These are phyloP conservation scores for Tetramorium bicarinatum DNA, from an alignment of 2,888 invertebrate genomes.

Conservation along the genomic window DNA sequence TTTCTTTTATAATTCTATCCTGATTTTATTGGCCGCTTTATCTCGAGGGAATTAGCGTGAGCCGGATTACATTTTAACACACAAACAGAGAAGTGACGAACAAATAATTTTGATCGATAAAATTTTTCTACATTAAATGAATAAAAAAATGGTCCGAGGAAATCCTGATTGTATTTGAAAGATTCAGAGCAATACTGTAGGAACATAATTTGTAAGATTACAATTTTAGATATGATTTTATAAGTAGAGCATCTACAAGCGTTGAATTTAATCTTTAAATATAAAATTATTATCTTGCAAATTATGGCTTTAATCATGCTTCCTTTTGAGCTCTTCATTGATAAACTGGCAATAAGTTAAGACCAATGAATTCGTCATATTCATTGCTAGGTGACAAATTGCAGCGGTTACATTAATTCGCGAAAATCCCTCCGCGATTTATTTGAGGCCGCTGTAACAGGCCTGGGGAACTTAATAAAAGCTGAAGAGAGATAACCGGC, in stretches of 20 bases:
- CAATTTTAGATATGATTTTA: slow-evolving; percentile 26
- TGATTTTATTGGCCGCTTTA: slow-evolving; percentile 63
- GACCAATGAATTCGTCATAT: background rate
- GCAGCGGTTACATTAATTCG: slow-evolving; percentile 34
- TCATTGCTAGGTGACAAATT: slow-evolving; percentile 4
- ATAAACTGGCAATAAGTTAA: slow-evolving; percentile 1
- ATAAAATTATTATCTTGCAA: slow-evolving; percentile 20
- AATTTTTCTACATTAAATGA: background rate
- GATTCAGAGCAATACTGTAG: background rate
- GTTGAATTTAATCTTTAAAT: slow-evolving; percentile 32
- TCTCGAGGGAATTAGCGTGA: slow-evolving; percentile 65
- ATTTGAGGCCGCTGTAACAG: slow-evolving; percentile 51
- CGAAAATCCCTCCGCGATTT: slow-evolving; percentile 32
- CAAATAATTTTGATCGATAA: slow-evolving; percentile 4
- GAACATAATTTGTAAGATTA: slow-evolving; percentile 35
- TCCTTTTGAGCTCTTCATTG: background rate
- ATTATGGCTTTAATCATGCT: background rate
- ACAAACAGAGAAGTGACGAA: background rate
- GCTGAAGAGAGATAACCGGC: slow-evolving; percentile 62
- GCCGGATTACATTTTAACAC: slow-evolving; percentile 56
- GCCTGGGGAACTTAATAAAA: slow-evolving; percentile 54
- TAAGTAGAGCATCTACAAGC: background rate
- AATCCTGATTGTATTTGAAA: background rate
- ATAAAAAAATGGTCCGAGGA: background rate
- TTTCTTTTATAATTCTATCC: slow-evolving; percentile 55